Conservation (phyloP, 1,140 invertebrate genomes). For the Musca domestica region DNA sequence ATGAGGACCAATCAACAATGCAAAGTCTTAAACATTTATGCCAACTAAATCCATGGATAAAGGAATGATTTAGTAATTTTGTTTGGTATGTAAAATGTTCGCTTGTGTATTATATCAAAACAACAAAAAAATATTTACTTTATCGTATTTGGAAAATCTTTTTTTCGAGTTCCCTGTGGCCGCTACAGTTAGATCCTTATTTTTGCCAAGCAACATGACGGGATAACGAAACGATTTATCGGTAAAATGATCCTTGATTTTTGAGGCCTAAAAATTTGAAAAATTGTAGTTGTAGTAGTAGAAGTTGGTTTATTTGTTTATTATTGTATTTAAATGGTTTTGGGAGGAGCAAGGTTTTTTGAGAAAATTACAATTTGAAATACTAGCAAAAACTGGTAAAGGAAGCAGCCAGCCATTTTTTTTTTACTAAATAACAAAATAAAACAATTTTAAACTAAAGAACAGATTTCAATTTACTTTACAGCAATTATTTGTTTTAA, state of each 20-base stretch:
- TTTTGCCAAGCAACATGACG: slow-evolving; percentile 50
- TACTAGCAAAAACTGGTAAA: too few species aligned
- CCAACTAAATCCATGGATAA: neutral
- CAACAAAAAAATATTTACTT: slow-evolving; percentile 41
- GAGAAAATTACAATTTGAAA: too few species aligned
- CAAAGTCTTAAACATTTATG: too few species aligned
- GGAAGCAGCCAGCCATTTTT: too few species aligned
- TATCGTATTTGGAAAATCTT: slow-evolving; percentile 53
- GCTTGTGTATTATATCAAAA: neutral
- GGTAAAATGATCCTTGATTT: slow-evolving; percentile 31
- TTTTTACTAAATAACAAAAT: too few species aligned
- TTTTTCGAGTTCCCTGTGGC: slow-evolving; percentile 51
- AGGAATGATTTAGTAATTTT: neutral
- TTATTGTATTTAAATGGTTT: neutral
- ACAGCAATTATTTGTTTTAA: too few species aligned
- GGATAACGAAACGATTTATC: slow-evolving; percentile 50
- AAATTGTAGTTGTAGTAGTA: neutral
- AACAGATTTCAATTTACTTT: too few species aligned
- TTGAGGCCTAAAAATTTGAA: slow-evolving; percentile 28
- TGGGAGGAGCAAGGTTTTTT: neutral
- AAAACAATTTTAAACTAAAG: too few species aligned
- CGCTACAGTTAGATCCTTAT: slow-evolving; percentile 51
- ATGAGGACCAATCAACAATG: too few species aligned
- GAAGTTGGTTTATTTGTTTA: too few species aligned
- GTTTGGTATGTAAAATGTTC: neutral